phyloP scores from a whole-genome alignment of 1,140 invertebrate genomes.

The Drosophila melanica region DNA sequence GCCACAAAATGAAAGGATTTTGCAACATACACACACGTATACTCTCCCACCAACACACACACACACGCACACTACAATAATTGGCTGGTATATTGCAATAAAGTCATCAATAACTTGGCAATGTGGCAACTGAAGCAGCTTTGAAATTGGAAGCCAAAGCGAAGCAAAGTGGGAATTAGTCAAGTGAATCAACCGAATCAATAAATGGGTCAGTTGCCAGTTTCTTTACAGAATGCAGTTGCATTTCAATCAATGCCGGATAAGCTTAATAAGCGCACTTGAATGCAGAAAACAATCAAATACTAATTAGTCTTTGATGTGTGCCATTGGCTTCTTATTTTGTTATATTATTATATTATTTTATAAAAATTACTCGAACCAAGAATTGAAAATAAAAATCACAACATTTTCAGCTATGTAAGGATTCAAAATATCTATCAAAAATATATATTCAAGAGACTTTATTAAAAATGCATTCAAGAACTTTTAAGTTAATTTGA shows the following conservation, averaged over 20 bases:
- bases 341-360: too few relatives aligned
- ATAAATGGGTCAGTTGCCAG: conserved; percentile 23
- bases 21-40: conserved; percentile 12
- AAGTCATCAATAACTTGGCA: conserved; percentile 67
- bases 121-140: conserved; percentile 27
- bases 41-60: not conserved
- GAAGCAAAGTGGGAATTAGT: conserved; percentile 26
- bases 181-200: conserved; percentile 35
- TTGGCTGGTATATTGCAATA: conserved; percentile 50
- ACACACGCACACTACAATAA: conserved; percentile 12
- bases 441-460: not conserved
- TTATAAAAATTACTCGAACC: too few relatives aligned
- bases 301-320: not conserved
- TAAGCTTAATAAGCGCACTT: conserved; percentile 14
- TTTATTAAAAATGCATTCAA: not conserved
- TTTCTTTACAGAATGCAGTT: not conserved
- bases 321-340: not conserved
- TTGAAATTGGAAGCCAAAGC: conserved; percentile 43
- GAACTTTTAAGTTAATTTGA: conserved; percentile 42
- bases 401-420: too few relatives aligned
- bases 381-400: too few relatives aligned
- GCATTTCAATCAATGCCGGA: conserved; percentile 48
- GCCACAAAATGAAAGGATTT: conserved; percentile 67
- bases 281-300: conserved; percentile 22
- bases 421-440: not conserved